These are phyloP conservation scores for Oppia nitens DNA, from an alignment of 1,140 invertebrate genomes.

Conservation along the genomic window DNA sequence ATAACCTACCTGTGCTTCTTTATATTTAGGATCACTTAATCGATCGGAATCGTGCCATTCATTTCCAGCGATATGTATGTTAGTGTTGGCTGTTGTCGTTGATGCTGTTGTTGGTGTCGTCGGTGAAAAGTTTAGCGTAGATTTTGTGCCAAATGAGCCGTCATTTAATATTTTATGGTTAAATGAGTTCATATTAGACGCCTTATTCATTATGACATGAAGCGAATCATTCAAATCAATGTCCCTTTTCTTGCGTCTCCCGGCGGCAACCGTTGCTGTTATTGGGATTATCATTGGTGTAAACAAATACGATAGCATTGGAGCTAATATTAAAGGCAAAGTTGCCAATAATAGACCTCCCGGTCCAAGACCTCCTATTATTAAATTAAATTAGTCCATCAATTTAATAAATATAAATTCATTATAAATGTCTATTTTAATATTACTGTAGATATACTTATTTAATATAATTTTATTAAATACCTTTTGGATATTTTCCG, in stretches of 20 bases:
- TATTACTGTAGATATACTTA: no score
- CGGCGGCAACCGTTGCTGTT: conserved; percentile 16
- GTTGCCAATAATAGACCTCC: conserved; percentile 16
- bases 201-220: not conserved
- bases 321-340: conserved; percentile 12
- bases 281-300: conserved; percentile 17
- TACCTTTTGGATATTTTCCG: not conserved
- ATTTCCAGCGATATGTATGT: not conserved
- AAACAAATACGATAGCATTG: conserved; percentile 14
- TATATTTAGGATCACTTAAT: not conserved
- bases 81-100: no score
- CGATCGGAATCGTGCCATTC: not conserved
- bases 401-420: conserved; percentile 2
- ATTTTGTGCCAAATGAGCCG: not conserved
- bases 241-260: not conserved
- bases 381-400: not conserved
- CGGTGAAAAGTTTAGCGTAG: no score
- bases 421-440: no score
- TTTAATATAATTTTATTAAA: not conserved
- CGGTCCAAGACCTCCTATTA: conserved; percentile 9
- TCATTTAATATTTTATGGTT: not conserved
- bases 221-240: not conserved
- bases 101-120: no score
- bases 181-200: not conserved
- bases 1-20: not conserved